These are phyloP conservation scores for Naso thynnoides DNA, from an alignment of 2,797 vertebrate genomes.

Conservation along the genomic window DNA sequence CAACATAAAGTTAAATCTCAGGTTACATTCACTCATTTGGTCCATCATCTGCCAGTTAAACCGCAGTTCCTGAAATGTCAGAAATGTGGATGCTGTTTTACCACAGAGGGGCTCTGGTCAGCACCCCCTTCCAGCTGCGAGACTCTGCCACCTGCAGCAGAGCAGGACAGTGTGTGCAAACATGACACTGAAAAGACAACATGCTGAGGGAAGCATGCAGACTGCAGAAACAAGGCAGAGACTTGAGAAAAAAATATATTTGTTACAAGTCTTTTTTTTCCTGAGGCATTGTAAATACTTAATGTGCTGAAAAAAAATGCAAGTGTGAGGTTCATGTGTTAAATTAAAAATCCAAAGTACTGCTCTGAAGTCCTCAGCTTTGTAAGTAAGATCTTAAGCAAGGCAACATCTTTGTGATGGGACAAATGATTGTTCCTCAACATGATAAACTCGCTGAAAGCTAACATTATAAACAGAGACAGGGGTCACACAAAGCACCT, in stretches of 20 bases:
- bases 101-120: slow-evolving; percentile 84
- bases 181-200: background rate
- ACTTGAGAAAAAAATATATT: background rate
- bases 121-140: slow-evolving; percentile 80
- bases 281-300: background rate
- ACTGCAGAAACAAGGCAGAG: background rate
- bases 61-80: background rate
- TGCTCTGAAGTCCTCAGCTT: background rate
- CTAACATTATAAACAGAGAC: background rate
- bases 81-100: slow-evolving; percentile 46
- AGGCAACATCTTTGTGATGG: too few relatives aligned
- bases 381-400: background rate
- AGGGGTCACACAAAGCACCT: background rate
- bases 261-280: background rate
- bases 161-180: background rate
- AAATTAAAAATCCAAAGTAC: background rate
- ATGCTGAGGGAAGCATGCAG: background rate
- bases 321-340: background rate
- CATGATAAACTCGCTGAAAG: background rate
- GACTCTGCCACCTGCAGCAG: slow-evolving; percentile 82
- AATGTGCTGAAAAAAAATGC: background rate
- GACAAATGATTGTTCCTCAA: background rate
- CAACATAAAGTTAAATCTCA: background rate
- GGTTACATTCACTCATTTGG: background rate
- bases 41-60: background rate